Evolutionary conservation across 2,113 vertebrate species (phyloP).

Genomic region (Hiodon tergisus): DNA sequence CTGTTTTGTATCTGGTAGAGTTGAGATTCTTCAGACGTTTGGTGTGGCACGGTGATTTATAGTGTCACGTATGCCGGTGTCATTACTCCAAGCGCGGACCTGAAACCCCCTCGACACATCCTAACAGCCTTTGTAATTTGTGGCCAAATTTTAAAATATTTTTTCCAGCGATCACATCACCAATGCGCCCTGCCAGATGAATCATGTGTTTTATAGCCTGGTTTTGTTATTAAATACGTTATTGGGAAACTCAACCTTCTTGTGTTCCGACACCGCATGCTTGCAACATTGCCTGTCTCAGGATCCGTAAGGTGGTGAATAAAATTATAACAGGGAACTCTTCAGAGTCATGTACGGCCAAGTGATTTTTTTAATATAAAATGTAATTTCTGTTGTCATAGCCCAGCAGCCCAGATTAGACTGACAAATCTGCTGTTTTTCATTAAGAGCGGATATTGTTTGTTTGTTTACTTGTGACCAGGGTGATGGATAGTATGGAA

Average conservation of each 20-base stretch:
- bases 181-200: constrained; percentile 27
- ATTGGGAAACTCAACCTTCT: constrained; percentile 38
- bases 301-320: constrained; percentile 26
- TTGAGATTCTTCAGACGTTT: not conserved
- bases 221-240: constrained; percentile 45
- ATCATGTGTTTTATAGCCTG: constrained; percentile 39
- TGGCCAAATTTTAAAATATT: constrained; percentile 38
- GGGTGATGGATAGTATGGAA: constrained; percentile 30
- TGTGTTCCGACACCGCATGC: constrained; percentile 33
- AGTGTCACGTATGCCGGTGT: constrained; percentile 24
- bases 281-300: constrained; percentile 34
- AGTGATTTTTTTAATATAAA: constrained; percentile 48
- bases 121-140: constrained; percentile 31
- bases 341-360: constrained; percentile 41
- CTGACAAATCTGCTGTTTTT: constrained; percentile 30
- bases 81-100: constrained; percentile 38
- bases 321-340: constrained; percentile 37
- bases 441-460: constrained; percentile 39
- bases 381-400: constrained; percentile 33
- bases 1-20: not conserved
- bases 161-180: constrained; percentile 34
- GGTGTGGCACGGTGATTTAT: constrained; percentile 32
- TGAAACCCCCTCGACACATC: constrained; percentile 38
- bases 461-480: constrained; percentile 28
- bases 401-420: constrained; percentile 26